Evolutionary conservation across 2,113 vertebrate genomes (phyloP).

Genomic region (Illadopsis cleaveri): DNA sequence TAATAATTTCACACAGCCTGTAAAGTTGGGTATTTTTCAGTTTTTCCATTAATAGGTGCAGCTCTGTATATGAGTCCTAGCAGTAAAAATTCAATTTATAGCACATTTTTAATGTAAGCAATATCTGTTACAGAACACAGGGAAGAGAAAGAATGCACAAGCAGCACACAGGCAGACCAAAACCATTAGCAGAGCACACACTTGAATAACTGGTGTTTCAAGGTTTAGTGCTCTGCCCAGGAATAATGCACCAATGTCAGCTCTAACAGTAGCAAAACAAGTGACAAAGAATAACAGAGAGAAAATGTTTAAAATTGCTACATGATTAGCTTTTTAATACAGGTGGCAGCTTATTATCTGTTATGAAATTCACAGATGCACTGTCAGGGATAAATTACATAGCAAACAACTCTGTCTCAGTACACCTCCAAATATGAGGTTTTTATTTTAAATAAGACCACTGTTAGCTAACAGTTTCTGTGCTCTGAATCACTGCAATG

Average conservation of each 20-base stretch:
- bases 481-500: background rate
- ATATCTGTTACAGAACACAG: background rate
- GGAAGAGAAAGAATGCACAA: background rate
- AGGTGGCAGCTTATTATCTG: background rate
- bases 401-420: background rate
- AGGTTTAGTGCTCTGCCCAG: background rate
- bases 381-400: background rate
- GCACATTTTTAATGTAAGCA: background rate
- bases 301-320: background rate
- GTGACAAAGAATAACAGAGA: background rate
- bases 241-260: background rate
- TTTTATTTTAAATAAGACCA: background rate
- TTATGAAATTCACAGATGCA: background rate
- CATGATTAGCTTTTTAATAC: background rate
- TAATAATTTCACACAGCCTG: background rate
- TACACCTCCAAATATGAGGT: background rate
- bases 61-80: background rate
- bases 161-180: background rate
- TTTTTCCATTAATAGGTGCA: background rate
- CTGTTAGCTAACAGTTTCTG: background rate
- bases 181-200: background rate
- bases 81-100: background rate
- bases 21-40: background rate
- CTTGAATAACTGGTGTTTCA: background rate
- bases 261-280: background rate